phyloP scores from a whole-genome alignment of 2,888 invertebrate genomes.

The Chydorus sphaericus region DNA sequence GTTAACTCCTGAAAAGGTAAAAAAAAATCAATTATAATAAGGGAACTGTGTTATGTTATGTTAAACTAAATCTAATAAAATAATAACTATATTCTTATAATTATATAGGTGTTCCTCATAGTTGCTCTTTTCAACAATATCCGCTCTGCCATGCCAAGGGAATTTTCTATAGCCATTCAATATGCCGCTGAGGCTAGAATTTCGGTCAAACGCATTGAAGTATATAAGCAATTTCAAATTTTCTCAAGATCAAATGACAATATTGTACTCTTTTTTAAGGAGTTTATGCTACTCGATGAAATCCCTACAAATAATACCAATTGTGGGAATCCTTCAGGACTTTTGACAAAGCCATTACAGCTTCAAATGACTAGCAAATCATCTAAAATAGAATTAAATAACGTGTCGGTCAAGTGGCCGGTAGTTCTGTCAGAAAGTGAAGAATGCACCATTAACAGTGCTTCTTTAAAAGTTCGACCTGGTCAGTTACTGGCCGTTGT shows the following conservation, averaged over 20 bases:
- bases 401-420: constrained; percentile 5
- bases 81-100: background rate
- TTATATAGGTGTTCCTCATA: constrained; percentile 53
- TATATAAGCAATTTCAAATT: too few species aligned
- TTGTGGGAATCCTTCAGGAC: too few species aligned
- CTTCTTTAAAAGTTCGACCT: constrained; percentile 17
- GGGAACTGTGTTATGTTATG: too few species aligned
- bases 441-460: constrained; percentile 14
- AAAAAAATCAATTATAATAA: too few species aligned
- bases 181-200: constrained; percentile 65
- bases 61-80: background rate
- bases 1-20: constrained; percentile 28
- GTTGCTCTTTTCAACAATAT: constrained; percentile 80
- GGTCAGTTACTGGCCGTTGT: constrained; percentile 51
- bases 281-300: background rate
- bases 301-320: too few species aligned
- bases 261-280: too few species aligned
- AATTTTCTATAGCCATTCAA: constrained; percentile 70
- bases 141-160: constrained; percentile 44
- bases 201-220: constrained; percentile 53
- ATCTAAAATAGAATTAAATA: background rate
- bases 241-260: too few species aligned
- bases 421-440: background rate
- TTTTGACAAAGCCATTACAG: too few species aligned
- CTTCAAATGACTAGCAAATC: background rate